Conservation (phyloP, 2,113 vertebrate genomes). For the Dasyprocta punctata region DNA sequence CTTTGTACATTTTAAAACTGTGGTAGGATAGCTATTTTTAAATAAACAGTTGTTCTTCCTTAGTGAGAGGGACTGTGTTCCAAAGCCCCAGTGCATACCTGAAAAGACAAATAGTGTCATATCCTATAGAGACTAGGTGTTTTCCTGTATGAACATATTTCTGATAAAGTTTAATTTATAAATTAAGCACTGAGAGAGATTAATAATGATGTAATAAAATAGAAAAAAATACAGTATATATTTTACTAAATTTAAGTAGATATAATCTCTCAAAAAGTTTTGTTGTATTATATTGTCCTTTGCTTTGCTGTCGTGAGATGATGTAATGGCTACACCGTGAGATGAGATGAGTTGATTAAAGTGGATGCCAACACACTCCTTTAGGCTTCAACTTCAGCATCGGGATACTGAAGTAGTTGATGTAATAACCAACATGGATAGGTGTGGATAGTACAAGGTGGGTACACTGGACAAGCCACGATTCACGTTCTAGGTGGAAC, state of each 20-base stretch:
- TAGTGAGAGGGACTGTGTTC: neutral
- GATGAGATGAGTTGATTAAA: neutral
- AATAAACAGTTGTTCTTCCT: neutral
- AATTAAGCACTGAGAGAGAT: neutral
- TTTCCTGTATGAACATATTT: neutral
- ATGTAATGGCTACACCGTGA: rapidly evolving
- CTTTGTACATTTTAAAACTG: neutral
- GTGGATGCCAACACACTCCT: rapidly evolving
- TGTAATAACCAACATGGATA: neutral
- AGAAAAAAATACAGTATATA: neutral
- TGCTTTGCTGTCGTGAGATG: neutral
- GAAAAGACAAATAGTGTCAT: neutral
- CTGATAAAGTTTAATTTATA: neutral
- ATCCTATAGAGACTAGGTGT: neutral
- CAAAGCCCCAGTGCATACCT: rapidly evolving
- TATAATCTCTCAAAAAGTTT: neutral
- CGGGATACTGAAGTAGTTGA: rapidly evolving
- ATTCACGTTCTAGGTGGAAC: neutral
- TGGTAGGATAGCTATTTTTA: neutral
- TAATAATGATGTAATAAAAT: neutral
- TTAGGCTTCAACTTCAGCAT: neutral
- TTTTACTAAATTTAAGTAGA: neutral
- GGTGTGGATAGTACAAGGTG: neutral
- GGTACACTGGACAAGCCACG: neutral
- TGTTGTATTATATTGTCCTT: neutral